Evolutionary conservation across 1,140 invertebrate genomes (phyloP).

Genomic region (Dendrolimus punctatus): DNA sequence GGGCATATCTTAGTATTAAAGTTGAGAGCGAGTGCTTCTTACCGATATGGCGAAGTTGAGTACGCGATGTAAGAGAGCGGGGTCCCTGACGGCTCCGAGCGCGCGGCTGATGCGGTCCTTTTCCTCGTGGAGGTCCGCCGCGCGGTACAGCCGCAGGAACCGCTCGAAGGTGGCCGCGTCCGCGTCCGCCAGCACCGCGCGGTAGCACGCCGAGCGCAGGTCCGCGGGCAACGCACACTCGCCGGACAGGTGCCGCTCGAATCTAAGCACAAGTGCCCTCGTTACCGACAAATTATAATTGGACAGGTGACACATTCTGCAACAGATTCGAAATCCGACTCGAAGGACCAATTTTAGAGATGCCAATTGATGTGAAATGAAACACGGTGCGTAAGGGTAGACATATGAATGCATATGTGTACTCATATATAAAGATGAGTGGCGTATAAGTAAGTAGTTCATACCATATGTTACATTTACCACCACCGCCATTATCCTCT

Average conservation of each 20-base stretch:
- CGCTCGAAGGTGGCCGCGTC: conserved; percentile 81
- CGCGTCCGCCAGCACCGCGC: conserved; percentile 83
- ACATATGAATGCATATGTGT: too few species aligned
- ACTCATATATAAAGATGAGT: too few species aligned
- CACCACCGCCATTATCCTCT: too few species aligned
- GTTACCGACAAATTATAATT: neutral
- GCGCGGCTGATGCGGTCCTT: conserved; percentile 90
- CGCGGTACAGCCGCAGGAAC: conserved; percentile 88
- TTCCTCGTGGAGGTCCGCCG: conserved; percentile 92
- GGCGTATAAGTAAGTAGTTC: too few species aligned
- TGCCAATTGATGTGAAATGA: too few species aligned
- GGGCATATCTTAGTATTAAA: neutral
- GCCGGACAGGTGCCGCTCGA: conserved; percentile 79
- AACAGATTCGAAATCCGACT: too few species aligned
- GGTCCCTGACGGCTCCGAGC: conserved; percentile 83
- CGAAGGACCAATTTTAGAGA: too few species aligned
- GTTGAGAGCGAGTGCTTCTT: conserved; percentile 11
- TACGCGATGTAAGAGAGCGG: conserved; percentile 81
- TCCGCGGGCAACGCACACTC: conserved; percentile 85
- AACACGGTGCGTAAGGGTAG: too few species aligned
- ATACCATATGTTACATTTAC: too few species aligned
- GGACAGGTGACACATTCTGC: too few species aligned
- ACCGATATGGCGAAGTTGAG: conserved; percentile 92
- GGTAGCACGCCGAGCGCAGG: conserved; percentile 89
- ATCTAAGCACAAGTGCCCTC: conserved; percentile 60